Evolutionary conservation across 2,888 invertebrate genomes (phyloP), one percentile per base, ranked within the genome.

Genomic region (Agrochola lota): DNA sequence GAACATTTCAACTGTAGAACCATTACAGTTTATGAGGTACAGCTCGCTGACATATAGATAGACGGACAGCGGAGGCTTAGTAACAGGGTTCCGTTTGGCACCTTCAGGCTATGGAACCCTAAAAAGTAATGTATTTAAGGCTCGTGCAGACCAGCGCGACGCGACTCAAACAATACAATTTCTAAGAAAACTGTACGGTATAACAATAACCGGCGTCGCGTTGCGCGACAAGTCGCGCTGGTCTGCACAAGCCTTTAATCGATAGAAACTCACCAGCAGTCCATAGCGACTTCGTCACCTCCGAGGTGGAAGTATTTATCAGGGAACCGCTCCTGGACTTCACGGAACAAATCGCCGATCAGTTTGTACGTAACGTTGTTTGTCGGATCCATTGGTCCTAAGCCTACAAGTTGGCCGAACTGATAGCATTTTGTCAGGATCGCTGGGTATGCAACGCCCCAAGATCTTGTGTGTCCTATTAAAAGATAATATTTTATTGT

Each of bases 231-330:
- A n/a, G n/a, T n/a, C n/a, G n/a, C n/a, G n/a, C n/a, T n/a, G n/a
- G n/a, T n/a, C n/a, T n/a, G n/a, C n/a, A n/a, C n/a, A n/a, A n/a
- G n/a, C n/a, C n/a, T n/a, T n/a, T n/a, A 35, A 72, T 35, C 12
- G 55, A 57, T 3, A 40, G 62, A 46, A 40, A 59, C 96, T 95
- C 92, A 98, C 99, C 99, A 99, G 92, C 99, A 99, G 69, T 96
- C 96, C 91, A 98, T 97, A 40, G 97, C 97, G 0, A 99, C 99
- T 96, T 99, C 99, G 93, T 99, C 99, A 0, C 99, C 99, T 15
- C 99, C 99, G 6, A 99, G 94, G 94, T 99, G 99, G 40, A 99
- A 92, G 92, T 98, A 99, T 84, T 97, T 95, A 86, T 99, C 99
- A 0, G 98, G 98, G 93, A 99, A 99, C 23, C 97, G 95, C 0